phyloP scores from a whole-genome alignment of 2,113 vertebrate species.

The Tragelaphus strepsiceros region DNA sequence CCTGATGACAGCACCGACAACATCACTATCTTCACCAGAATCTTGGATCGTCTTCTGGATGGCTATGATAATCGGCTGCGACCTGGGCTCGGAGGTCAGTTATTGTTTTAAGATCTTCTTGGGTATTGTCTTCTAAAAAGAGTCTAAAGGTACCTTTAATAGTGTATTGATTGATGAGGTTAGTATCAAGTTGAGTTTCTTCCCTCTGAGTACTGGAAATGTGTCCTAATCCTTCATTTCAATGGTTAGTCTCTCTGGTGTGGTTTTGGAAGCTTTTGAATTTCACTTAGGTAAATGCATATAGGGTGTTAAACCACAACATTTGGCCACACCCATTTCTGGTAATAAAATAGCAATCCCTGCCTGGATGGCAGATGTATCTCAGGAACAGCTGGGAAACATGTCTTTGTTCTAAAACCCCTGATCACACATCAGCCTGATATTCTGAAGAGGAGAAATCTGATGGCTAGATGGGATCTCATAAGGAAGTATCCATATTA shows the following conservation, averaged over 20 bases:
- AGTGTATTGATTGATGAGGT: background rate
- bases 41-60: slow-evolving; percentile 95
- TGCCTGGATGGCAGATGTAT: background rate
- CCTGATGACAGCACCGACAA: slow-evolving; percentile 95
- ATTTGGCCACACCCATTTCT: background rate
- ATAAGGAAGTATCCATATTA: background rate
- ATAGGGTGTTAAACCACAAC: background rate
- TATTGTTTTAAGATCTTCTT: background rate
- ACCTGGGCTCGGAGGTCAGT: slow-evolving; percentile 89
- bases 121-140: background rate
- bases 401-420: background rate
- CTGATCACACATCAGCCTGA: background rate
- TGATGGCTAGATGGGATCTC: background rate
- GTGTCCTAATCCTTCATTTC: background rate
- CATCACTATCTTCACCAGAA: slow-evolving; percentile 97
- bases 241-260: background rate
- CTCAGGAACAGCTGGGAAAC: background rate
- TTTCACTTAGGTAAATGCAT: background rate
- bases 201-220: background rate
- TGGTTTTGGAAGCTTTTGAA: slow-evolving; percentile 5
- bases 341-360: background rate
- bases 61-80: slow-evolving; percentile 97
- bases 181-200: background rate
- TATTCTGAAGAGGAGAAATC: background rate
- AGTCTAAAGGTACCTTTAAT: background rate